phyloP scores from a whole-genome alignment of 2,888 invertebrate genomes.

The Ryuthela nishihirai region DNA sequence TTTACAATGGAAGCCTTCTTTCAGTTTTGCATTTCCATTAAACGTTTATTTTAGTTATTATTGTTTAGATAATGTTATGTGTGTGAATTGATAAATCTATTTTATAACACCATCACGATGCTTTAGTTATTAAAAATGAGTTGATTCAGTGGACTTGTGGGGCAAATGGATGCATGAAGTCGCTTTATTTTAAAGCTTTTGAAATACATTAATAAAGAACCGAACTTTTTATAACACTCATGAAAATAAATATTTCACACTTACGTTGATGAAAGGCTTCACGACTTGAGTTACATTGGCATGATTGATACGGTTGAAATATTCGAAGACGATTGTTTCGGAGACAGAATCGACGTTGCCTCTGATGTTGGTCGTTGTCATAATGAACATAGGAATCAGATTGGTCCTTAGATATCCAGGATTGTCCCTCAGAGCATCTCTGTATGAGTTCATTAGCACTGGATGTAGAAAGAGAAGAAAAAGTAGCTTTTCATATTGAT shows the following conservation, averaged over 20 bases:
- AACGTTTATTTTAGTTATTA: no score
- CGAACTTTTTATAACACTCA: background rate
- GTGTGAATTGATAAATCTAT: no score
- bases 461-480: background rate
- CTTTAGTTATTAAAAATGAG: no score
- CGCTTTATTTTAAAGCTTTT: no score
- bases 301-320: constrained; percentile 40
- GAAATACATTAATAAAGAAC: no score
- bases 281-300: constrained; percentile 38
- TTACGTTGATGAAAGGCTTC: constrained; percentile 41
- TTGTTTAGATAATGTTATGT: no score
- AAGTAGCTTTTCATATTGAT: no score
- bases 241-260: background rate
- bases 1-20: no score
- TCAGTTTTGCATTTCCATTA: no score
- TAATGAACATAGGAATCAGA: constrained; percentile 30
- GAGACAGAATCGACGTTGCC: constrained; percentile 33
- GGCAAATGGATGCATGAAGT: no score
- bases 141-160: no score
- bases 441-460: constrained; percentile 30
- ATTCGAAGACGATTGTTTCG: constrained; percentile 36
- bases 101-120: no score
- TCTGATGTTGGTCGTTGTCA: constrained; percentile 28
- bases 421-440: constrained; percentile 18
- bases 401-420: constrained; percentile 20